Conservation (phyloP, 2,888 invertebrate genomes). For the Leptopilina drosophilae region DNA sequence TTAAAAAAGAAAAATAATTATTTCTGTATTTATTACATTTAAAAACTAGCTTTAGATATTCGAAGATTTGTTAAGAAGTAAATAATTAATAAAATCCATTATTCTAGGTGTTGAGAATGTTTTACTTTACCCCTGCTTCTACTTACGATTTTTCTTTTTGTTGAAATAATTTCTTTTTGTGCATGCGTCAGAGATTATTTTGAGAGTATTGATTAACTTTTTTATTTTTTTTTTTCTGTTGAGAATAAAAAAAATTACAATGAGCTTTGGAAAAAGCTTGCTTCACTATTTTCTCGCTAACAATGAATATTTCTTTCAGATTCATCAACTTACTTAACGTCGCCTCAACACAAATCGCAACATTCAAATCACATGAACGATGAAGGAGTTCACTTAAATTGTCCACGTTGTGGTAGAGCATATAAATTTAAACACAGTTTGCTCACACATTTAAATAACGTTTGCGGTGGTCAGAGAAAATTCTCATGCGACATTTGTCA, state of each 20-base stretch:
- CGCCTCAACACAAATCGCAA: constrained; percentile 55
- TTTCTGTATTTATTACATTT: too few relatives aligned
- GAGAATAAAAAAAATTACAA: neutral
- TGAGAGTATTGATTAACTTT: neutral
- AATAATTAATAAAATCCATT: constrained; percentile 6
- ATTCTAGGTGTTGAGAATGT: neutral
- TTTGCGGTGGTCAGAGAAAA: constrained; percentile 84
- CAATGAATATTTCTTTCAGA: constrained; percentile 58
- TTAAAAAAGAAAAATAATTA: too few relatives aligned
- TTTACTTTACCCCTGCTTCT: neutral
- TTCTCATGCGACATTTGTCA: constrained; percentile 83
- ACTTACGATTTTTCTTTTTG: neutral
- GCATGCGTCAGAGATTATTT: neutral
- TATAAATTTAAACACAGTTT: constrained; percentile 81
- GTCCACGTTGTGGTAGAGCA: constrained; percentile 72
- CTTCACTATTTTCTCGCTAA: neutral
- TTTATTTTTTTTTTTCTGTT: neutral
- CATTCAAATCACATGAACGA: constrained; percentile 31
- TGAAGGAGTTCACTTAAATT: constrained; percentile 58
- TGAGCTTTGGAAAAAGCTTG: too few relatives aligned
- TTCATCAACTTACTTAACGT: neutral
- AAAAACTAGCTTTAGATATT: neutral
- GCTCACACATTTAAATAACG: constrained; percentile 84
- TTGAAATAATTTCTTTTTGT: neutral
- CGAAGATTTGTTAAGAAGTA: neutral